These are phyloP conservation scores for Pentalonia nigronervosa DNA, from an alignment of 1,140 invertebrate genomes.

Conservation along the genomic window DNA sequence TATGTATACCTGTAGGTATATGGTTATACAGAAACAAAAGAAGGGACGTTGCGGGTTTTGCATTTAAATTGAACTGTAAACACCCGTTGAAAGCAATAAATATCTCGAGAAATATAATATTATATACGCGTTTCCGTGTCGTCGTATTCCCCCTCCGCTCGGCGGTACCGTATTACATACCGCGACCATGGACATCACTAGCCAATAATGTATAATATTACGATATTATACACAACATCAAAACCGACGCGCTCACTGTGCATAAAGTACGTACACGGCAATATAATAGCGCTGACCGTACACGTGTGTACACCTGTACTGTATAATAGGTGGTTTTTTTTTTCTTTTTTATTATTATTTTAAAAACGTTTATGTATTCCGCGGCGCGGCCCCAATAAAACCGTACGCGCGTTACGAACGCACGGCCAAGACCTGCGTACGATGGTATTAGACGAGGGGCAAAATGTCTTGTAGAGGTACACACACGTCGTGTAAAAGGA, in stretches of 20 bases:
- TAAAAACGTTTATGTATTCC: neutral
- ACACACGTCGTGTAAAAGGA: neutral
- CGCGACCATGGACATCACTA: neutral
- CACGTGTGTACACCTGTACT: neutral
- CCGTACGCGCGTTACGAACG: neutral
- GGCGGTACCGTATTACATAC: neutral
- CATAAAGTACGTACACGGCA: neutral
- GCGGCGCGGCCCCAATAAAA: neutral
- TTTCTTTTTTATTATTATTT: neutral
- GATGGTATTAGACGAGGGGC: neutral
- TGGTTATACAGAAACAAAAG: neutral
- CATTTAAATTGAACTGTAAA: slow-evolving; percentile 57
- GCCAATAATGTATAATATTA: neutral
- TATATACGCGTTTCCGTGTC: neutral
- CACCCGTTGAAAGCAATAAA: slow-evolving; percentile 50
- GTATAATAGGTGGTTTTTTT: neutral
- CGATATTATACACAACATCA: neutral
- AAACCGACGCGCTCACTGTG: neutral
- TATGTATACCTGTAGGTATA: neutral
- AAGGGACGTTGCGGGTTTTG: slow-evolving; percentile 44
- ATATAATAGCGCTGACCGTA: neutral
- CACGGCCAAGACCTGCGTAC: neutral
- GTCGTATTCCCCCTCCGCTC: neutral
- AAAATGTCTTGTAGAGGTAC: neutral
- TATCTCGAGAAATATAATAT: neutral